Base-by-base conservation (phyloP, 2,888 invertebrate species). In the Rhamnusium bicolor region DNA sequence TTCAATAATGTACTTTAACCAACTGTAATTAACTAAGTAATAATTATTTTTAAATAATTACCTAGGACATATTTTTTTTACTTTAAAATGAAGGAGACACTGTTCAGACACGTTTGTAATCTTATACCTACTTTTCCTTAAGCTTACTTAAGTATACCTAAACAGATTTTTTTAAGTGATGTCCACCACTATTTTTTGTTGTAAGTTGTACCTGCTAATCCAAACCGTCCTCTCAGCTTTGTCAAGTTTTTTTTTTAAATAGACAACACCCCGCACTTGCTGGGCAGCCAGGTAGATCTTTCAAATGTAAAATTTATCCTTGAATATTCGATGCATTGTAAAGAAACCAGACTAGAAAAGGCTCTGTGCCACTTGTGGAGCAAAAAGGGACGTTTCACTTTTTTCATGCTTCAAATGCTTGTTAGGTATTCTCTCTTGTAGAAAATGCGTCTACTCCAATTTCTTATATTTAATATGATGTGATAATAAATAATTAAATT, bases 221-320 rank as follows among this genome's bases (percentile, higher is more conserved):
- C 32, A 18, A 29, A 24, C 27, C 18, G 32, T 19, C 32, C 32
- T 29, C 32, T 32, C 18, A 16, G 32, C 32, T 58, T 29, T 58
- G 10, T 58, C 40, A 32, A n/a, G 12, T 29, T 5, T 14, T 16
- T 29, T 21, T 58, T 58, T 29, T 8, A 58, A 58, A 40, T 40
- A n/a, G 40, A 58, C 18, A 32, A 18, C 32, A 58, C 32, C 58
- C 58, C 58, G 18, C 29, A 18, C 58, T 32, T 29, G 18, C 16
- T 16, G 58, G 58, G 32, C 58, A n/a, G 58, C 18, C 58, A 58
- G 58, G 58, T 58, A 58, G 58, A 58, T 32, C 29, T 58, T 19
- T 32, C 8, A 58, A 58, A 12, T 58, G 32, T 58, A 58, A 58
- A 32, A 16, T 32, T 58, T 58, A 56, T 56, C 16, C 53, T 14